Conservation (phyloP, 2,888 invertebrate species). For the Lordiphosa andalusiaca region DNA sequence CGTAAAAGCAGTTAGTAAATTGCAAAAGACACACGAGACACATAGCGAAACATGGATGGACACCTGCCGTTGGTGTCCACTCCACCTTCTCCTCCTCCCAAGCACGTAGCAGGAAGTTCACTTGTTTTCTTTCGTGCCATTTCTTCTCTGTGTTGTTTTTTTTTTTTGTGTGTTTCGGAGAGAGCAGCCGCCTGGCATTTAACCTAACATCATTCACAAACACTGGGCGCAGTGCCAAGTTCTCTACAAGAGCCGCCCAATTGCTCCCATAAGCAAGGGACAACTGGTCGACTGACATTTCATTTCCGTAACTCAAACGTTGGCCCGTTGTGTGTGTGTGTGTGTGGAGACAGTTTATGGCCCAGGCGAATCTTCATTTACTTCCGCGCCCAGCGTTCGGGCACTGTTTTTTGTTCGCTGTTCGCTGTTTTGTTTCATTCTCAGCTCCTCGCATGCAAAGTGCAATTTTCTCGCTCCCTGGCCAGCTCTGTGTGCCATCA, state of each 20-base stretch:
- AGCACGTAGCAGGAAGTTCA: conserved; percentile 3
- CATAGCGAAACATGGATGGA: conserved; percentile 14
- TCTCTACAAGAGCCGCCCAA: conserved; percentile 38
- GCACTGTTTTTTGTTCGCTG: conserved; percentile 20
- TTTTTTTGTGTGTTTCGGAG: conserved; percentile 2
- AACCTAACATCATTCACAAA: conserved; percentile 67
- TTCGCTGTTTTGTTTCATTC: background rate
- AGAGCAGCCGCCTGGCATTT: conserved; percentile 41
- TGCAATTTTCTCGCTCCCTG: conserved; percentile 37
- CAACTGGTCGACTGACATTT: conserved; percentile 57
- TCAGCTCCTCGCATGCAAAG: conserved; percentile 31
- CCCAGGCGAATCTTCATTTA: conserved; percentile 68
- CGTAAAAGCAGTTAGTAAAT: conserved; percentile 70
- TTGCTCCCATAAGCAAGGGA: conserved; percentile 32
- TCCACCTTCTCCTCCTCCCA: background rate
- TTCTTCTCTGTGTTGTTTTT: conserved; percentile 30
- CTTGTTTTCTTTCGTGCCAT: conserved; percentile 17
- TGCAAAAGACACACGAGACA: conserved; percentile 33
- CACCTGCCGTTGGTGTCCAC: conserved; percentile 4
- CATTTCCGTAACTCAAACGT: conserved; percentile 76
- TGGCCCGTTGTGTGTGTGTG: conserved; percentile 31
- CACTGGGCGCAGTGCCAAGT: conserved; percentile 15
- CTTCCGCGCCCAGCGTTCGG: conserved; percentile 58
- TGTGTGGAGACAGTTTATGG: conserved; percentile 61
- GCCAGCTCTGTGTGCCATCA: conserved; percentile 20